Percentiles rank a stretch among this genome's conserved stretches.
Conservation (phyloP, 2,113 vertebrate genomes). For the Arvicanthis niloticus region DNA sequence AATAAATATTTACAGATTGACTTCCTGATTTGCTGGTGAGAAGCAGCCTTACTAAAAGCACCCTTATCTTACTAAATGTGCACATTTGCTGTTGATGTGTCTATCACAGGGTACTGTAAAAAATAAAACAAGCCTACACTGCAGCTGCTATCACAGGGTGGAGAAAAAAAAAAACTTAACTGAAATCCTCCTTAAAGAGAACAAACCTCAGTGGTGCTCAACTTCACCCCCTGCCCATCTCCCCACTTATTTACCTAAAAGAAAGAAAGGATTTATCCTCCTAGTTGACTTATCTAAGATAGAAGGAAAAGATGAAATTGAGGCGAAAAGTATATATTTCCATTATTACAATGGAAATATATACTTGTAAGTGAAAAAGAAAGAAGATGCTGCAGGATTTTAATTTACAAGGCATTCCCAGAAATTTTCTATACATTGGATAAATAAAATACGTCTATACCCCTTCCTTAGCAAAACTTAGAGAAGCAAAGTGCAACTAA, state of each 20-base stretch:
- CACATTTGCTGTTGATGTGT: neutral
- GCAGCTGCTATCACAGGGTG: neutral
- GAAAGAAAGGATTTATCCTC: neutral
- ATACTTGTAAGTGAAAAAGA: conserved; percentile 36
- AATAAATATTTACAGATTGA: conserved; percentile 1
- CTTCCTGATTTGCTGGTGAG: neutral
- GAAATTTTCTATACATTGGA: neutral
- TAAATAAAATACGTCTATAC: conserved; percentile 44
- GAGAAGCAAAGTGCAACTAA: conserved; percentile 54
- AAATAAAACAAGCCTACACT: neutral
- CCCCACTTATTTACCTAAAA: neutral
- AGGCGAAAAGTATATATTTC: conserved; percentile 37
- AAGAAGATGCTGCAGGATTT: conserved; percentile 42
- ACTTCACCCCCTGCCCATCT: rapidly evolving
- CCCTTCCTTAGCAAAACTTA: conserved; percentile 69
- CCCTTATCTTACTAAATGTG: conserved; percentile 3
- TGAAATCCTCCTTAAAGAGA: neutral
- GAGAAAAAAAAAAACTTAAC: neutral
- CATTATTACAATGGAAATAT: conserved; percentile 11
- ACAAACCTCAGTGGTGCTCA: neutral
- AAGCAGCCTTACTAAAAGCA: neutral
- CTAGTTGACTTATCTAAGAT: neutral
- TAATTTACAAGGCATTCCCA: conserved; percentile 61
- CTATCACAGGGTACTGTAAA: neutral
- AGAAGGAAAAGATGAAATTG: neutral